phyloP scores from a whole-genome alignment of 2,113 vertebrate genomes.

The Microtus pennsylvanicus region DNA sequence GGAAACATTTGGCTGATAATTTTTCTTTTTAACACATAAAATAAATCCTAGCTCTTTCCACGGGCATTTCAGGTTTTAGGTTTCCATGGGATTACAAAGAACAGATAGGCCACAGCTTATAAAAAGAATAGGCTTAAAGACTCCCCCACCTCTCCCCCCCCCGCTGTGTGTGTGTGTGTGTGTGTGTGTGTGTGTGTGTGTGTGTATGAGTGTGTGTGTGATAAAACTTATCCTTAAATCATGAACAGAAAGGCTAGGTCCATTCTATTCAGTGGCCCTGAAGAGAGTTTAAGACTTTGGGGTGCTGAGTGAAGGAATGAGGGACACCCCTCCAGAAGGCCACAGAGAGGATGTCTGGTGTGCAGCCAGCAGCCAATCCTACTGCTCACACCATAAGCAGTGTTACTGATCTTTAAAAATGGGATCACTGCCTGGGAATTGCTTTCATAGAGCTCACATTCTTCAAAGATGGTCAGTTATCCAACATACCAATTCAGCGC shows the following conservation, averaged over 20 bases:
- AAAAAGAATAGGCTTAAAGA: too few relatives aligned
- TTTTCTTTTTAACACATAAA: constrained; percentile 55
- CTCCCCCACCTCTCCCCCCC: background rate
- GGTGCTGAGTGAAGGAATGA: background rate
- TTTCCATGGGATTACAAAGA: too few relatives aligned
- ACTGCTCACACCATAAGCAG: fast-evolving
- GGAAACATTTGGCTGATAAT: constrained; percentile 54
- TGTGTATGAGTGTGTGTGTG: too few relatives aligned
- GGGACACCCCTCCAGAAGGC: background rate
- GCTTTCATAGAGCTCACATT: background rate
- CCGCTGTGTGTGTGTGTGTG: too few relatives aligned
- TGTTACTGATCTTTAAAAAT: background rate
- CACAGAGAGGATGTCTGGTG: background rate
- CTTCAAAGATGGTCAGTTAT: background rate
- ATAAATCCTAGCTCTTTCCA: constrained; percentile 45
- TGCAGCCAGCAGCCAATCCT: background rate
- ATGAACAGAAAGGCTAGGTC: background rate
- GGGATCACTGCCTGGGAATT: background rate
- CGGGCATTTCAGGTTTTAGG: too few relatives aligned
- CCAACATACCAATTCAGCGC: background rate
- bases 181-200: too few relatives aligned
- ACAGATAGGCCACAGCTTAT: too few relatives aligned
- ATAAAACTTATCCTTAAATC: constrained; percentile 26
- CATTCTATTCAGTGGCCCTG: background rate
- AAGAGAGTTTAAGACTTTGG: background rate